Conservation (phyloP, 2,797 vertebrate species). For the Onychomys arenicola region DNA sequence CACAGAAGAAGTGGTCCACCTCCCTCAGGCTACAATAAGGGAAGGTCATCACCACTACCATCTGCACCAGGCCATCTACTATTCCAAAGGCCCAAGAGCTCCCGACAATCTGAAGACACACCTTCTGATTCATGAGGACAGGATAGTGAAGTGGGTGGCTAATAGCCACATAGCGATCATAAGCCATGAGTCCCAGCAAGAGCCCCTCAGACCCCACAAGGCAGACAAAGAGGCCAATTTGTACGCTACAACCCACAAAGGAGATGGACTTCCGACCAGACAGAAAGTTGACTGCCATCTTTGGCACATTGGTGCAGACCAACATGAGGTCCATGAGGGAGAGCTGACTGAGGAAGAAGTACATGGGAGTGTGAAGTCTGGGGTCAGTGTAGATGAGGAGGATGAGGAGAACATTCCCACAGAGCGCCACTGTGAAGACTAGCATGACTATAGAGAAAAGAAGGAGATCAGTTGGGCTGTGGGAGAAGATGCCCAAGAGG, state of each 20-base stretch:
- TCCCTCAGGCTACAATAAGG: slow-evolving; percentile 67
- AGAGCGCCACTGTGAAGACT: slow-evolving; percentile 62
- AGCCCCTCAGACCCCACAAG: slow-evolving; percentile 74
- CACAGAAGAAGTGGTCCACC: slow-evolving; percentile 79
- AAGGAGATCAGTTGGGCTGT: neutral
- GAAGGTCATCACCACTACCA: slow-evolving; percentile 62
- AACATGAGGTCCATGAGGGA: slow-evolving; percentile 80
- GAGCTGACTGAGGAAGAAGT: slow-evolving; percentile 81
- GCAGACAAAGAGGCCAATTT: slow-evolving; percentile 68
- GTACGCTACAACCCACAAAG: slow-evolving; percentile 70
- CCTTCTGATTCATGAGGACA: slow-evolving; percentile 70
- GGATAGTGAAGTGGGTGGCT: slow-evolving; percentile 75
- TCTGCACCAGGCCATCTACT: slow-evolving; percentile 70
- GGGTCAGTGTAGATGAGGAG: slow-evolving; percentile 55
- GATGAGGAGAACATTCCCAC: slow-evolving; percentile 73
- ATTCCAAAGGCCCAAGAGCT: slow-evolving; percentile 73
- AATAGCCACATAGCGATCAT: slow-evolving; percentile 76
- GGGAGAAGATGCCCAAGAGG: slow-evolving; percentile 75
- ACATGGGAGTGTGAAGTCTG: slow-evolving; percentile 75
- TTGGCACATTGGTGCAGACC: slow-evolving; percentile 73
- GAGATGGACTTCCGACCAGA: slow-evolving; percentile 70
- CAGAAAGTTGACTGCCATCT: slow-evolving; percentile 74
- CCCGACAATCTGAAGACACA: slow-evolving; percentile 62
- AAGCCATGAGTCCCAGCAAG: slow-evolving; percentile 79
- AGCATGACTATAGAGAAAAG: slow-evolving; percentile 55